These are phyloP conservation scores for Sycobia sp. DNA, from an alignment of 1,140 invertebrate genomes.

Conservation along the genomic window DNA sequence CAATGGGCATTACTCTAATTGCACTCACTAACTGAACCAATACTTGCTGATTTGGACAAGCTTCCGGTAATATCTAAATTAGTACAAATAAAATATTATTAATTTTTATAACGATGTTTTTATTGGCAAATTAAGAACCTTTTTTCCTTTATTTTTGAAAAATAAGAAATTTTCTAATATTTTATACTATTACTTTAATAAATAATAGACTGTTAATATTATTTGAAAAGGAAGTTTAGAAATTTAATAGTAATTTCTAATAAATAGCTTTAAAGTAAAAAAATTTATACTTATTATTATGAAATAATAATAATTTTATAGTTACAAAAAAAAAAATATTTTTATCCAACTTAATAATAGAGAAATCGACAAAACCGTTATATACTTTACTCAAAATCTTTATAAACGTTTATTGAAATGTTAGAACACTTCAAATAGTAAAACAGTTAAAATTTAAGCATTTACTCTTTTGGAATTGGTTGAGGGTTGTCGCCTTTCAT, in stretches of 20 bases:
- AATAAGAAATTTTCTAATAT: conserved; percentile 25
- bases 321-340: no score
- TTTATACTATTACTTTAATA: no score
- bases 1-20: conserved; percentile 83
- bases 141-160: background rate
- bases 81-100: background rate
- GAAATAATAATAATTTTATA: no score
- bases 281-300: conserved; percentile 3
- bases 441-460: conserved; percentile 11
- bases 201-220: no score
- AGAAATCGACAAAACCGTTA: no score
- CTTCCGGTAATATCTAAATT: conserved; percentile 67
- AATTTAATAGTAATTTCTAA: background rate
- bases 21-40: conserved; percentile 81
- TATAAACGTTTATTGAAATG: no score
- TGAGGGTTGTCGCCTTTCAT: conserved; percentile 69
- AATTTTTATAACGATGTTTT: no score
- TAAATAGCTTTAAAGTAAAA: background rate
- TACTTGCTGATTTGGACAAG: conserved; percentile 75
- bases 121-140: no score
- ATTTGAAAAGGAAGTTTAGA: no score
- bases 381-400: no score
- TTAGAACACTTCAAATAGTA: no score
- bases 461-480: conserved; percentile 61
- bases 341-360: no score